phyloP scores from a whole-genome alignment of 2,113 vertebrate species.

The Notothenia coriiceps region DNA sequence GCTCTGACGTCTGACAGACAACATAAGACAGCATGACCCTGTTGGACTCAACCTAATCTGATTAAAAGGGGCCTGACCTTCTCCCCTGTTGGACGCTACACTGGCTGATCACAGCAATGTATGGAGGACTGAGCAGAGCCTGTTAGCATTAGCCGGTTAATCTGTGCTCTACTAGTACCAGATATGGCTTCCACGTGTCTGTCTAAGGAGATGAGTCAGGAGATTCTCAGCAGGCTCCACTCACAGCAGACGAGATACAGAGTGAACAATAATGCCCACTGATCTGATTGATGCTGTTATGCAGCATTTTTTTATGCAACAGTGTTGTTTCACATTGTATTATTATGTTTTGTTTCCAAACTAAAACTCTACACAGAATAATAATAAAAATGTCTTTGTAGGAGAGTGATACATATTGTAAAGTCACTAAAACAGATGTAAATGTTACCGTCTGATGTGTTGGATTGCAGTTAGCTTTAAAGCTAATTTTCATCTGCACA shows the following conservation, averaged over 20 bases:
- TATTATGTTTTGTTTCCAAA: neutral
- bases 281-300: neutral
- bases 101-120: conserved; percentile 2
- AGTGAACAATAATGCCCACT: neutral
- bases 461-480: too few relatives aligned
- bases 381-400: neutral
- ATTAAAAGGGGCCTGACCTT: conserved; percentile 64
- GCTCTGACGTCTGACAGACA: conserved; percentile 1
- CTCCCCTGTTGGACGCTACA: neutral
- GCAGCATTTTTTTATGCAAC: neutral
- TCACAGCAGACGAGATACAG: neutral
- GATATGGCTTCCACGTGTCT: conserved; percentile 15
- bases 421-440: neutral
- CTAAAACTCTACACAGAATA: neutral
- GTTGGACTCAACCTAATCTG: conserved; percentile 41
- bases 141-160: conserved; percentile 46
- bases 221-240: neutral
- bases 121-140: neutral
- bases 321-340: neutral
- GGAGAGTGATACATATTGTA: neutral
- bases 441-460: neutral
- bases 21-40: neutral
- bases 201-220: conserved; percentile 33
- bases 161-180: conserved; percentile 46
- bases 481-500: too few relatives aligned